A percentile compares a stretch with the other conserved stretches of the same genome.
phyloP scores from a whole-genome alignment of 2,888 invertebrate species.

The Scaptodrosophila latifasciaeformis region DNA sequence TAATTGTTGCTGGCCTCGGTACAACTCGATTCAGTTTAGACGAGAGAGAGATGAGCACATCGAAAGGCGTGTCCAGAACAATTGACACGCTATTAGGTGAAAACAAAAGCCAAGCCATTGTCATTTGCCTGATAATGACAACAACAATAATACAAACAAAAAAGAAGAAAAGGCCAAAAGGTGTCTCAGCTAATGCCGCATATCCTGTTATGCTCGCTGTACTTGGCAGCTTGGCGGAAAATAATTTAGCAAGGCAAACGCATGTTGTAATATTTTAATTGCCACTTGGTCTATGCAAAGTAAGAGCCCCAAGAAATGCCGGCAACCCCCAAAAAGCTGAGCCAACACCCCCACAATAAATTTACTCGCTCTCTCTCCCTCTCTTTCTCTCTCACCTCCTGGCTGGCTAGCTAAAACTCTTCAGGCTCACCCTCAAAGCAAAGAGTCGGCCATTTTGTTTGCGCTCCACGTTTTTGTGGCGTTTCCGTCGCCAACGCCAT shows the following conservation, averaged over 20 bases:
- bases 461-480: slow-evolving; percentile 10
- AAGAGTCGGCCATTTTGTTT: slow-evolving; percentile 18
- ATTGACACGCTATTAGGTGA: slow-evolving; percentile 61
- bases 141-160: too few species aligned
- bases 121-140: slow-evolving; percentile 4
- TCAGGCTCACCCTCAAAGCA: not conserved
- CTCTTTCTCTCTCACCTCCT: not conserved
- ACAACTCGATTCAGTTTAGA: not conserved
- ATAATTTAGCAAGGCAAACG: slow-evolving; percentile 38
- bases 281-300: slow-evolving; percentile 36
- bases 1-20: slow-evolving; percentile 24
- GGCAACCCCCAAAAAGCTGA: not conserved
- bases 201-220: slow-evolving; percentile 5
- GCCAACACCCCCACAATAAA: not conserved
- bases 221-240: slow-evolving; percentile 4
- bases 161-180: not conserved
- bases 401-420: too few species aligned
- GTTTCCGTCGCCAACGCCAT: slow-evolving; percentile 23
- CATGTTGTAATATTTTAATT: slow-evolving; percentile 60
- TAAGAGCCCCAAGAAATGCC: not conserved
- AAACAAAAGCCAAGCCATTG: slow-evolving; percentile 31
- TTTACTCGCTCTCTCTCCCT: not conserved
- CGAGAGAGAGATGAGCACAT: slow-evolving; percentile 16
- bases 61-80: slow-evolving; percentile 46
- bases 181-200: slow-evolving; percentile 13